These are phyloP conservation scores for Pissodes strobi DNA, from an alignment of 1,140 invertebrate species.

Conservation along the genomic window DNA sequence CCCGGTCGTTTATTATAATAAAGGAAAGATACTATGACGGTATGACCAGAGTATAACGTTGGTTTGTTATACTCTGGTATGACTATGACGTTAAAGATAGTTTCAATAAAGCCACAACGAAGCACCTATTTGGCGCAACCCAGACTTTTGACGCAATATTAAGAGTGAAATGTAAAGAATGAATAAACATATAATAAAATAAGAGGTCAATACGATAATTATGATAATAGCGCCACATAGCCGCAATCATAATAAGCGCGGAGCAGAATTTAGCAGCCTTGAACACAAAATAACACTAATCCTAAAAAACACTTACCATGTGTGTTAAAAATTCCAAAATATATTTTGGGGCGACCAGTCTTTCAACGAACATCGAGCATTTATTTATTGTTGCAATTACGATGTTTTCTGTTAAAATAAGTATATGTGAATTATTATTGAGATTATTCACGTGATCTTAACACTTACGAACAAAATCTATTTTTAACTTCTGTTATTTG, in stretches of 20 bases:
- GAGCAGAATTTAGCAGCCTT: background rate
- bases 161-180: background rate
- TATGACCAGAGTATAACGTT: too few species aligned
- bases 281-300: conserved; percentile 7
- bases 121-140: too few species aligned
- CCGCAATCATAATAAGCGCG: background rate
- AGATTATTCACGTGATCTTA: conserved; percentile 23
- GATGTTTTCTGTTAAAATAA: background rate
- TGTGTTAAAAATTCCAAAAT: conserved; percentile 11
- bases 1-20: too few species aligned
- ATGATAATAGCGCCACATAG: background rate
- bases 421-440: too few species aligned
- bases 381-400: conserved; percentile 6
- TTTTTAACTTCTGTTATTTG: conserved; percentile 17
- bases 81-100: too few species aligned
- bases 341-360: background rate
- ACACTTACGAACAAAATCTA: conserved; percentile 15
- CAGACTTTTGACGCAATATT: too few species aligned
- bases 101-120: too few species aligned
- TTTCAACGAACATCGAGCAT: conserved; percentile 18
- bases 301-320: conserved; percentile 13
- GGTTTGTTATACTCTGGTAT: too few species aligned
- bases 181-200: background rate
- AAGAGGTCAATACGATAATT: conserved; percentile 6
- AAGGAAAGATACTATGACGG: too few species aligned